phyloP scores from a whole-genome alignment of 2,113 vertebrate genomes.

The Pseudonaja textilis region DNA sequence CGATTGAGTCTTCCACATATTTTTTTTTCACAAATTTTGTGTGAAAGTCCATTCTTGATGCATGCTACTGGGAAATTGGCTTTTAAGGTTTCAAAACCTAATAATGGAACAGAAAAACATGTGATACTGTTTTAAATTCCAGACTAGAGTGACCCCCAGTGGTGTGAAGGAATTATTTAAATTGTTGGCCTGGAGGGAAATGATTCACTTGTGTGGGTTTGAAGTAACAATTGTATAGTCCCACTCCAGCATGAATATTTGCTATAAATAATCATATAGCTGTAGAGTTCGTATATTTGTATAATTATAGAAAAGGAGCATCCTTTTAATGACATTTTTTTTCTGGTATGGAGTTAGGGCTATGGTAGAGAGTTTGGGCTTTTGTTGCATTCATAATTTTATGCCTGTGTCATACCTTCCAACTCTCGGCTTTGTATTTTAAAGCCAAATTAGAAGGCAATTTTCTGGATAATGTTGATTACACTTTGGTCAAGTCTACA shows the following conservation, averaged over 20 bases:
- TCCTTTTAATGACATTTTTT: neutral
- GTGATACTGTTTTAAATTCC: slow-evolving; percentile 12
- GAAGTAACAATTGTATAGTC: neutral
- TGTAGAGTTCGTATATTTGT: neutral
- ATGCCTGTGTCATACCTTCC: neutral
- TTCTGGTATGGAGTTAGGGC: neutral
- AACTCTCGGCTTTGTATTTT: neutral
- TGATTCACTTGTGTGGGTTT: neutral
- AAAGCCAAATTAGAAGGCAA: neutral
- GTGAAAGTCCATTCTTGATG: slow-evolving; percentile 13
- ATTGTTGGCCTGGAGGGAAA: slow-evolving; percentile 10
- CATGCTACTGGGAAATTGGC: slow-evolving; percentile 20
- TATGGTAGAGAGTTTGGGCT: neutral
- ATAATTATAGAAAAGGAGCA: slow-evolving; percentile 5
- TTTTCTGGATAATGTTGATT: neutral
- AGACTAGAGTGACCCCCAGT: slow-evolving; percentile 21
- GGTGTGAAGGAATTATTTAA: slow-evolving; percentile 11
- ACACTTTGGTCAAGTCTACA: neutral
- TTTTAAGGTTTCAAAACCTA: neutral
- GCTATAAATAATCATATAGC: slow-evolving; percentile 10
- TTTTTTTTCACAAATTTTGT: slow-evolving; percentile 23
- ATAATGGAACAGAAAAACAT: slow-evolving; percentile 12
- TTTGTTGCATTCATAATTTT: neutral
- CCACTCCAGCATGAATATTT: neutral
- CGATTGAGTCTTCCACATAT: slow-evolving; percentile 22